Percentiles rank a stretch among this genome's conserved stretches.
Conservation (phyloP, 2,797 vertebrate species). For the Octomys mimax region DNA sequence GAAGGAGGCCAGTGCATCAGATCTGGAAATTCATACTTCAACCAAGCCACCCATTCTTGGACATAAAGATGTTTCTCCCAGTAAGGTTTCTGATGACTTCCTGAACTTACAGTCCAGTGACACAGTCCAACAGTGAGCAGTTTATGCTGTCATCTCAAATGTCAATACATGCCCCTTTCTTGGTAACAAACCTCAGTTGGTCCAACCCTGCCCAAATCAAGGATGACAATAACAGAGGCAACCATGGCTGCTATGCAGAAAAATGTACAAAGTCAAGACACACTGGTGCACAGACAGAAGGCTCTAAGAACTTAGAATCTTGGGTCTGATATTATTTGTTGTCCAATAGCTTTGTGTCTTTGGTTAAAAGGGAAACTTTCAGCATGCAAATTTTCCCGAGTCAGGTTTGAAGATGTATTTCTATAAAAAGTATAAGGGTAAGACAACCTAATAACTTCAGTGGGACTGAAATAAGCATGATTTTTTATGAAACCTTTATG, state of each 20-base stretch:
- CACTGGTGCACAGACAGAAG: background rate
- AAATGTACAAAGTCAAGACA: background rate
- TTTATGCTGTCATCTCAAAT: background rate
- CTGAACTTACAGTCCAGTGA: background rate
- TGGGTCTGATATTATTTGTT: no score
- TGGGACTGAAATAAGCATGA: background rate
- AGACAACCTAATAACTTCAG: background rate
- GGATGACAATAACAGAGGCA: background rate
- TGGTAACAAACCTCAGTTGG: no score
- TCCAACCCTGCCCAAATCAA: background rate
- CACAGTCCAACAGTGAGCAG: background rate
- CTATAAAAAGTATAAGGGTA: background rate
- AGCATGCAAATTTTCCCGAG: background rate
- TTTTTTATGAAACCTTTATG: no score
- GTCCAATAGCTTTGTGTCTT: no score
- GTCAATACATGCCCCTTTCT: background rate
- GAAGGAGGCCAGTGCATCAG: background rate
- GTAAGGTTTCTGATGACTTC: background rate
- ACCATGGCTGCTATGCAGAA: background rate
- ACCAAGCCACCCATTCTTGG: background rate
- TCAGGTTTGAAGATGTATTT: background rate
- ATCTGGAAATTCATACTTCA: background rate
- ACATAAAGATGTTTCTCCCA: background rate
- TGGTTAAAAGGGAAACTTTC: background rate
- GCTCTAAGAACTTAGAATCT: background rate